A percentile compares a stretch with the other conserved stretches of the same genome.
These are phyloP conservation scores for Cistogaster globosa DNA, from an alignment of 2,888 invertebrate genomes.

Conservation along the genomic window DNA sequence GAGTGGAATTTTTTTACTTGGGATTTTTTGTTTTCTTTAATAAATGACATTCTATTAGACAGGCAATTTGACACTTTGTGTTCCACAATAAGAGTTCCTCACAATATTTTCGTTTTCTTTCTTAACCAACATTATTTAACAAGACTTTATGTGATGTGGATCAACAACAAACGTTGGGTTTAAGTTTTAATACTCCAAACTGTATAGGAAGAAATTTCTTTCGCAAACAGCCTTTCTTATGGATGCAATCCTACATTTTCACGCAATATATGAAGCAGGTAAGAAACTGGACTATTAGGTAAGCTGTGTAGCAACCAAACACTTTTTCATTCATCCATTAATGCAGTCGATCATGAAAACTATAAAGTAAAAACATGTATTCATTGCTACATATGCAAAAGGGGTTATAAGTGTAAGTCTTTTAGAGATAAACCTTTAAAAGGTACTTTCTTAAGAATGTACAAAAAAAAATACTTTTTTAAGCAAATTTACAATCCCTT, in stretches of 20 bases:
- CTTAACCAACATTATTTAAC: slow-evolving; percentile 25
- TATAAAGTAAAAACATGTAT: slow-evolving; percentile 41
- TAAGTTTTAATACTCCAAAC: slow-evolving; percentile 14
- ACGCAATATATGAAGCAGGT: not conserved
- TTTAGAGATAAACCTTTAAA: slow-evolving; percentile 38
- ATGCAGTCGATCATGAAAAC: not conserved
- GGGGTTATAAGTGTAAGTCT: slow-evolving; percentile 49
- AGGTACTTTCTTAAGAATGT: too few species aligned
- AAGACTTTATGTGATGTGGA: slow-evolving; percentile 50
- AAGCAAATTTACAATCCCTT: too few species aligned
- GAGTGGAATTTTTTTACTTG: too few species aligned
- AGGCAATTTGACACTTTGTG: not conserved
- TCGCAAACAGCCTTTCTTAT: too few species aligned
- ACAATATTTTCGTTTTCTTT: too few species aligned
- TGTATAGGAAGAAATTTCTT: not conserved
- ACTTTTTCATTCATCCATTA: not conserved
- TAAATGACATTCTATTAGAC: too few species aligned
- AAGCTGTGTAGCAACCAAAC: not conserved
- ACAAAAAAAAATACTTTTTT: too few species aligned
- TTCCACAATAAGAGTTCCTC: too few species aligned
- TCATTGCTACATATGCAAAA: slow-evolving; percentile 35
- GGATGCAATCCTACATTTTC: not conserved
- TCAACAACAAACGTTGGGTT: slow-evolving; percentile 53
- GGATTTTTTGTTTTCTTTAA: too few species aligned
- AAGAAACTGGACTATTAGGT: not conserved